Evolutionary conservation across 2,888 invertebrate species (phyloP).

Genomic region (Chloroclystis v-ata): DNA sequence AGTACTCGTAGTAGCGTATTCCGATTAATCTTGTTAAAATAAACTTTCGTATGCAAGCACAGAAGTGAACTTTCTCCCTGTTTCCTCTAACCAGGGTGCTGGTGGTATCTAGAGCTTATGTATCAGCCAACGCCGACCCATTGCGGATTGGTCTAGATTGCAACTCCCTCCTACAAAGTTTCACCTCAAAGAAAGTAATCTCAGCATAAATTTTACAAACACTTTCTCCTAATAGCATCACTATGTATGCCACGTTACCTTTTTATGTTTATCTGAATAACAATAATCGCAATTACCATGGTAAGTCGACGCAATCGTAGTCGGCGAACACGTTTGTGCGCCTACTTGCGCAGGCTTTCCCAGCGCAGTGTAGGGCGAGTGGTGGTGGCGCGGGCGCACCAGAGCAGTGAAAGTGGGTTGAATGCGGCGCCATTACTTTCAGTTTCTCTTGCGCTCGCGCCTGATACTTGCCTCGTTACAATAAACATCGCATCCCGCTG

Average conservation of each 20-base stretch:
- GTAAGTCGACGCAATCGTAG: conserved; percentile 14
- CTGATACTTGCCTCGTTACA: conserved; percentile 71
- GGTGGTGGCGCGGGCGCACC: conserved; percentile 43
- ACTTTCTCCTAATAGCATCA: conserved; percentile 17
- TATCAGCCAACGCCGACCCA: conserved; percentile 6
- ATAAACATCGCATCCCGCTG: conserved; percentile 76
- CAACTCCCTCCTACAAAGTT: conserved; percentile 16
- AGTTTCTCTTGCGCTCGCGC: conserved; percentile 73
- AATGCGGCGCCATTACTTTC: conserved; percentile 75
- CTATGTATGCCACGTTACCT: conserved; percentile 16
- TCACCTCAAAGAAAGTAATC: conserved; percentile 11
- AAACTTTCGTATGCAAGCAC: background rate
- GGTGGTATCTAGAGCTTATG: conserved; percentile 9
- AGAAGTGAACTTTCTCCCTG: conserved; percentile 12
- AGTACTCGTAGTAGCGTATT: too few relatives aligned
- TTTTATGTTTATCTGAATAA: conserved; percentile 14
- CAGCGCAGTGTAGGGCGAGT: conserved; percentile 34
- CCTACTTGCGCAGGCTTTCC: conserved; percentile 24
- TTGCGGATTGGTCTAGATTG: conserved; percentile 12
- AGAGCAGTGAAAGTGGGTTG: conserved; percentile 76
- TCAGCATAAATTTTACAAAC: conserved; percentile 11
- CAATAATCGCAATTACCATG: conserved; percentile 17
- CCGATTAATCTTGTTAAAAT: background rate
- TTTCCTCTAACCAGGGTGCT: conserved; percentile 7
- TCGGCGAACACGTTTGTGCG: conserved; percentile 15